phyloP scores from a whole-genome alignment of 2,888 invertebrate genomes.

The Pandemis corylana region DNA sequence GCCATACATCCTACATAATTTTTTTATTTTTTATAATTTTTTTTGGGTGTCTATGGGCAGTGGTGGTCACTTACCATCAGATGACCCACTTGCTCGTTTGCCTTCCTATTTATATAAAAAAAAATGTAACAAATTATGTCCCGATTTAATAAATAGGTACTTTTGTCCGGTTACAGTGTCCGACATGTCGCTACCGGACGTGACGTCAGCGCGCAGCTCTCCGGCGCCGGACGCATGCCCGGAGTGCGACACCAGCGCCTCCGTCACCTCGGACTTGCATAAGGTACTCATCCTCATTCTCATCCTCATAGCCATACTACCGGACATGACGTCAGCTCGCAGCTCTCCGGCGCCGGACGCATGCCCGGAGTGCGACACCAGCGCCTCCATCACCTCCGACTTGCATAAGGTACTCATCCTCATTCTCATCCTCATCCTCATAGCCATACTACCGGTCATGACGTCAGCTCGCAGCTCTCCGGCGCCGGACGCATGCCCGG shows the following conservation, averaged over 20 bases:
- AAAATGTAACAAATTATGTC: too few relatives aligned
- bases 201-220: slow-evolving; percentile 77
- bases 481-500: slow-evolving; percentile 75
- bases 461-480: slow-evolving; percentile 79
- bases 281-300: slow-evolving; percentile 61
- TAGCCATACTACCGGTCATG: slow-evolving; percentile 64
- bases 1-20: too few relatives aligned
- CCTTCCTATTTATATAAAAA: too few relatives aligned
- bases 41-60: too few relatives aligned
- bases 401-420: slow-evolving; percentile 71
- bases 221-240: slow-evolving; percentile 77
- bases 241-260: slow-evolving; percentile 80
- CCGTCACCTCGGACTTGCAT: slow-evolving; percentile 80
- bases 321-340: slow-evolving; percentile 41
- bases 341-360: slow-evolving; percentile 76
- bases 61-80: too few relatives aligned
- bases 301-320: slow-evolving; percentile 42
- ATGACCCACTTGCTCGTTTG: too few relatives aligned
- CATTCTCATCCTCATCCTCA: not conserved
- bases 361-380: slow-evolving; percentile 80
- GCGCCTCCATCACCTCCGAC: slow-evolving; percentile 80
- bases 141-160: not conserved
- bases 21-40: too few relatives aligned
- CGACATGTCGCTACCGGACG: slow-evolving; percentile 75
- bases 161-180: slow-evolving; percentile 21